Evolutionary conservation across 2,888 invertebrate genomes (phyloP), one percentile per base, ranked within the genome.

Genomic region (Acrocera orbiculus): DNA sequence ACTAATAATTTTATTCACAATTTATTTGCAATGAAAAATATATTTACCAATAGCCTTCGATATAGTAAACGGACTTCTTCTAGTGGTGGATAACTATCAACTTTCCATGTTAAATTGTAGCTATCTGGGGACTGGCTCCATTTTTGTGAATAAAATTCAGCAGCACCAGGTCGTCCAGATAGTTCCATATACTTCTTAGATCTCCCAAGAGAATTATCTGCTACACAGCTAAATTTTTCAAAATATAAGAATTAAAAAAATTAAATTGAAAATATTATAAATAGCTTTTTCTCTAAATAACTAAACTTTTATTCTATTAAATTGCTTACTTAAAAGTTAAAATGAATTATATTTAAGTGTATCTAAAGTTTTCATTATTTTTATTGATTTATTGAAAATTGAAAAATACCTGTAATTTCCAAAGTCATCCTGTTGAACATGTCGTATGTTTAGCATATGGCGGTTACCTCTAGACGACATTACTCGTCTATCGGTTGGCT

Each of bases 211-310:
- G 68, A 68, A 61, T 76, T 76, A 59, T 75, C 74, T 0, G 75
- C 76, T 16, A 73, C 71, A 52, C 76, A 76, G 45, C 74, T 73
- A n/a, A n/a, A n/a, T n/a, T n/a, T n/a, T n/a, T n/a, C n/a, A n/a
- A n/a, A n/a, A n/a, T n/a, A 19, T 19, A 19, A 7, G 19, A 7
- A 19, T 19, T 19, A 19, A 2, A 19, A 19, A 19, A 19, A 19
- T 19, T 7, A 19, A 19, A 7, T 19, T 19, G 2, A 5, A 19
- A 19, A 19, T 19, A 19, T 7, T 19, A 7, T 19, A 19, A 19
- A 19, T 19, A 7, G 19, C 19, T 19, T 2, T 19, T 5, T 19
- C 4, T 4, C 19, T 19, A 19, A 6, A 19, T 19, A 19, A 19
- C 5, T 2, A 19, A 19, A 19, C n/a, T n/a, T n/a, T n/a, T n/a